phyloP scores from a whole-genome alignment of 1,140 invertebrate genomes.

The Plutomurus gul region DNA sequence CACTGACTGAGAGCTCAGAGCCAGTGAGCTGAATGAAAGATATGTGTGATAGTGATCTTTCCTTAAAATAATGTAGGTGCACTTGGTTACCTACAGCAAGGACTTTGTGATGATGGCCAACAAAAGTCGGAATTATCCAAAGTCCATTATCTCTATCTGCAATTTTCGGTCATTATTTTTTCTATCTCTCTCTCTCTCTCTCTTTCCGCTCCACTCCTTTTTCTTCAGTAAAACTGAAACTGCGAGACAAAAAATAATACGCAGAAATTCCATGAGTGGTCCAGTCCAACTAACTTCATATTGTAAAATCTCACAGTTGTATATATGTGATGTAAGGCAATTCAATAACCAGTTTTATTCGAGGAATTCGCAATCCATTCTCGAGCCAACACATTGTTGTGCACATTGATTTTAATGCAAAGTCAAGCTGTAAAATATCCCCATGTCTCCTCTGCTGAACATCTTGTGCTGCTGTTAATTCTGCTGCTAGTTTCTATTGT shows the following conservation, averaged over 20 bases:
- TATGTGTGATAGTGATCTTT: background rate
- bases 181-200: too few species aligned
- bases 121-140: background rate
- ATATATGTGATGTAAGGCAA: background rate
- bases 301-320: background rate
- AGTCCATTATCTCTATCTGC: too few species aligned
- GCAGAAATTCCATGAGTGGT: constrained; percentile 14
- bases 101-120: background rate
- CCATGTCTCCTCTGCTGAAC: too few species aligned
- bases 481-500: constrained; percentile 16
- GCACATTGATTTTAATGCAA: background rate
- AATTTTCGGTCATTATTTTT: constrained; percentile 22
- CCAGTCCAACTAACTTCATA: background rate
- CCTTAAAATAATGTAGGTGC: background rate
- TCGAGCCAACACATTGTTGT: background rate
- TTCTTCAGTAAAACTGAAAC: background rate
- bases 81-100: too few species aligned
- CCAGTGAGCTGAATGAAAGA: background rate
- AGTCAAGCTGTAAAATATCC: constrained; percentile 13
- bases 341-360: constrained; percentile 14
- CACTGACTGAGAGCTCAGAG: background rate
- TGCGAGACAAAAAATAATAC: background rate
- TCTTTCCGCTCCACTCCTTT: constrained; percentile 5
- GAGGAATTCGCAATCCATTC: background rate
- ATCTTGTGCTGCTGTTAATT: too few species aligned